These are phyloP conservation scores for Dinomys branickii DNA, from an alignment of 2,113 vertebrate species.

Conservation along the genomic window DNA sequence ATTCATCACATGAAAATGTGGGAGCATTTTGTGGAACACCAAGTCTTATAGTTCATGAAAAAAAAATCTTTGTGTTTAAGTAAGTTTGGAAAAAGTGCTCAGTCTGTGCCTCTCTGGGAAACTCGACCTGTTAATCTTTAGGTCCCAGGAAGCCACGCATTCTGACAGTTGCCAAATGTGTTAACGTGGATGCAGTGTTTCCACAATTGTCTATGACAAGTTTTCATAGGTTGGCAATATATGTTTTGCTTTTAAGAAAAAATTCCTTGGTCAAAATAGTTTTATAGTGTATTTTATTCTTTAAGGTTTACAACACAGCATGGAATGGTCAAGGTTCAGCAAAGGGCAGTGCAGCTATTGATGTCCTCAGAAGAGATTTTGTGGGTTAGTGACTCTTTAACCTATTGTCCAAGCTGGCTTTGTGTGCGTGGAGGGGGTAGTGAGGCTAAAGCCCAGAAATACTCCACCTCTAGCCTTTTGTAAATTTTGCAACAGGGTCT, in stretches of 20 bases:
- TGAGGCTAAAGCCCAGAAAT: not conserved
- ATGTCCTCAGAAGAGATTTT: not conserved
- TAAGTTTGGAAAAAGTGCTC: slow-evolving; percentile 13
- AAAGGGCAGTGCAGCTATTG: not conserved
- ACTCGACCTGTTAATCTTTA: not conserved
- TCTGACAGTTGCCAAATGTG: not conserved
- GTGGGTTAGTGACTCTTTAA: not conserved
- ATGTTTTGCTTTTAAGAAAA: slow-evolving; percentile 23
- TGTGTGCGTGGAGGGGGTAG: not conserved
- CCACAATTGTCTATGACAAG: not conserved
- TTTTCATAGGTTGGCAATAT: not conserved
- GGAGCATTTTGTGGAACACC: slow-evolving; percentile 21
- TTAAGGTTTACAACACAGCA: not conserved
- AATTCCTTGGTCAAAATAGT: not conserved
- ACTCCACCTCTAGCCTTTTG: not conserved
- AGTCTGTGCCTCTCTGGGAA: slow-evolving; percentile 10
- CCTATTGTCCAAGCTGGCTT: not conserved
- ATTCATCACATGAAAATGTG: slow-evolving; percentile 5
- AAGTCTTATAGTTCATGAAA: slow-evolving; percentile 13
- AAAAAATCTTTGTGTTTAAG: slow-evolving; percentile 52
- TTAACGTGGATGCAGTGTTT: slow-evolving; percentile 10
- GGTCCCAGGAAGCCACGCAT: not conserved
- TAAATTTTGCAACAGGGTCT: not conserved
- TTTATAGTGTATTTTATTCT: slow-evolving; percentile 33
- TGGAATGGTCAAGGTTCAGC: not conserved